These are phyloP conservation scores for Diplolepis rosae DNA, from an alignment of 2,888 invertebrate genomes.

Conservation along the genomic window DNA sequence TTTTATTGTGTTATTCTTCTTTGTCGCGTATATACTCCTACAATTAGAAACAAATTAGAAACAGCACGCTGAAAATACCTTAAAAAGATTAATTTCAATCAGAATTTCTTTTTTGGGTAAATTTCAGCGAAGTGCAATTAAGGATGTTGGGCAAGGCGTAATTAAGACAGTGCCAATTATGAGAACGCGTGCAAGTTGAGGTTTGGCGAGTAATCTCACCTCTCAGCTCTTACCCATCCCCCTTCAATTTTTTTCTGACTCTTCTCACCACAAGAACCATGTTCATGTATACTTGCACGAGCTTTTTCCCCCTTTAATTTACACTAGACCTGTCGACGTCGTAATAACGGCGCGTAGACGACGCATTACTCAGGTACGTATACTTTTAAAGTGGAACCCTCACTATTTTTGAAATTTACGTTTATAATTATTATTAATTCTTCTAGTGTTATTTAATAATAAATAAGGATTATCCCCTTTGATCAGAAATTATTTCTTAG, in stretches of 20 bases:
- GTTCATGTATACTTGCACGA: constrained; percentile 17
- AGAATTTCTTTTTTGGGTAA: not conserved
- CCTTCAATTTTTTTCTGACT: not conserved
- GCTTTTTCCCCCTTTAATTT: constrained; percentile 17
- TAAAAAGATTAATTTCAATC: constrained; percentile 3
- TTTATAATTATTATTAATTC: too few relatives aligned
- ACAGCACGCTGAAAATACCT: not conserved
- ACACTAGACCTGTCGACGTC: constrained; percentile 2
- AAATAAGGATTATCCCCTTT: too few relatives aligned
- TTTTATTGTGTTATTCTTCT: too few relatives aligned
- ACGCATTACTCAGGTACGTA: not conserved
- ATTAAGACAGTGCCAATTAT: constrained; percentile 30
- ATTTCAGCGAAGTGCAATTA: constrained; percentile 19
- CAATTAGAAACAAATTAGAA: not conserved
- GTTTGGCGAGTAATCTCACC: constrained; percentile 4
- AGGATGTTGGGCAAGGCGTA: not conserved
- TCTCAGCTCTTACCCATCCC: not conserved
- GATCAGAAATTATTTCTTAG: too few relatives aligned
- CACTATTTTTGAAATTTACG: not conserved
- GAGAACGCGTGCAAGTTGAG: constrained; percentile 4
- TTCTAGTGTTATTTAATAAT: too few relatives aligned
- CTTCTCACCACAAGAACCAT: constrained; percentile 4
- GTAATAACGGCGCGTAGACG: not conserved
- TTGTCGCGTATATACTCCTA: too few relatives aligned
- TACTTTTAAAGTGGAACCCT: not conserved